phyloP scores from a whole-genome alignment of 1,140 invertebrate genomes.

The Lepidotrigona ventralis region DNA sequence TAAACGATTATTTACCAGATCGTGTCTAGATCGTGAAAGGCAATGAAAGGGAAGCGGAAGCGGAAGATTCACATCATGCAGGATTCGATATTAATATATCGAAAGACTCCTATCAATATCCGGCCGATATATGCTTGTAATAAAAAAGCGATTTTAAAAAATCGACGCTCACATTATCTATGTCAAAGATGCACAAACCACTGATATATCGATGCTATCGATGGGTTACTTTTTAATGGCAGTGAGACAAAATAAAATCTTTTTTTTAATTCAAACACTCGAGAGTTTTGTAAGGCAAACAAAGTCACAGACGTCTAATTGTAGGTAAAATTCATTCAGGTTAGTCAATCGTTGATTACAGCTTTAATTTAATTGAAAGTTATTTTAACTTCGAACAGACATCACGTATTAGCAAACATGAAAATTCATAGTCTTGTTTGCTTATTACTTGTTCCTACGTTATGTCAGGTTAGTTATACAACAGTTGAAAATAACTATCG shows the following conservation, averaged over 20 bases:
- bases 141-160: neutral
- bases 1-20: too few species aligned
- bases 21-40: neutral
- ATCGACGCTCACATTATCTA: neutral
- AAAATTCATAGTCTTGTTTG: neutral
- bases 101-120: neutral
- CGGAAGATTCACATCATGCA: neutral
- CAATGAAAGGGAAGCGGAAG: neutral
- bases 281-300: neutral
- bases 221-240: neutral
- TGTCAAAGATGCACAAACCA: neutral
- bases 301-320: neutral
- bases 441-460: neutral
- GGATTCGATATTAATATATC: neutral
- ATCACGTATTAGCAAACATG: neutral
- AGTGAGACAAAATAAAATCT: neutral
- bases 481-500: too few species aligned
- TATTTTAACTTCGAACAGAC: too few species aligned
- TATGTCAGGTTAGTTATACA: too few species aligned
- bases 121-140: neutral
- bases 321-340: too few species aligned
- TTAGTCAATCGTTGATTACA: too few species aligned
- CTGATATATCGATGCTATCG: neutral
- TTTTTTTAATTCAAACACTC: neutral
- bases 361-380: too few species aligned